phyloP scores from a whole-genome alignment of 2,888 invertebrate genomes.

The Dolomedes plantarius region DNA sequence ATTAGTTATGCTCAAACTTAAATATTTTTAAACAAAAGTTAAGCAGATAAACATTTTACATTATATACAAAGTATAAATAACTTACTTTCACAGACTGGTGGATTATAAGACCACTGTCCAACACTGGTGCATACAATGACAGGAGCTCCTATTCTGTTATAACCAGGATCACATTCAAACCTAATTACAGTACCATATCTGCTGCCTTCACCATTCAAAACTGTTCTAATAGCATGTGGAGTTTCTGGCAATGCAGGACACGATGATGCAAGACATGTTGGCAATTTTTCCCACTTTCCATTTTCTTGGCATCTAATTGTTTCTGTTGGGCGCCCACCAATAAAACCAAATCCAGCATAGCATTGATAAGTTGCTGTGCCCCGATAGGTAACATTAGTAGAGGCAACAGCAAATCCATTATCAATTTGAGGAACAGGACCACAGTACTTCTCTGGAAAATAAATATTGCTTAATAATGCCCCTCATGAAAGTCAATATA shows the following conservation, averaged over 20 bases:
- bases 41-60: too few relatives aligned
- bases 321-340: constrained; percentile 89
- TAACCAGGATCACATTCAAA: constrained; percentile 95
- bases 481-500: too few relatives aligned
- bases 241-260: constrained; percentile 89
- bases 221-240: constrained; percentile 90
- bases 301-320: constrained; percentile 90
- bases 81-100: constrained; percentile 87
- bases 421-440: constrained; percentile 97
- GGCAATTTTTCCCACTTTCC: constrained; percentile 95
- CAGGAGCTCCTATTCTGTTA: constrained; percentile 88
- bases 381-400: constrained; percentile 94
- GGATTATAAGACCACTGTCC: constrained; percentile 96
- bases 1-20: too few relatives aligned
- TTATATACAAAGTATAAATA: too few relatives aligned
- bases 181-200: constrained; percentile 94
- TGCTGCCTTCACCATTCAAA: constrained; percentile 91
- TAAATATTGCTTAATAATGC: background rate
- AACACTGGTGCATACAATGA: constrained; percentile 94
- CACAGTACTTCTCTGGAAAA: constrained; percentile 84
- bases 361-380: constrained; percentile 95
- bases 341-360: constrained; percentile 93
- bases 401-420: constrained; percentile 98
- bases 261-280: constrained; percentile 93
- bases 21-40: too few relatives aligned